Evolutionary conservation across 2,797 vertebrate species (phyloP).

Genomic region (Macropus fuliginosus): DNA sequence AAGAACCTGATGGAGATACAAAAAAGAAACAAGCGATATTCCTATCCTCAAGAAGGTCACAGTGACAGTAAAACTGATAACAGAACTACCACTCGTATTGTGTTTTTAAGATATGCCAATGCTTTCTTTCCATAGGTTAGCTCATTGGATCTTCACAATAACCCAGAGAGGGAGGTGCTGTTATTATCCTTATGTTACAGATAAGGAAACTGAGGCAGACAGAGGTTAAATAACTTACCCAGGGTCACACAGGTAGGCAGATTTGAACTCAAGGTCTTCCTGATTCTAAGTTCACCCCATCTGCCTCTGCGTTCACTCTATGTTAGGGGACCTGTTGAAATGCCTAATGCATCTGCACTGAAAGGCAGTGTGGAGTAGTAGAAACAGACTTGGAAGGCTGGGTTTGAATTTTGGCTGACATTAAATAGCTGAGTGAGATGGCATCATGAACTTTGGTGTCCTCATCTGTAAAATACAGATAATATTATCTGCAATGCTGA

Average conservation of each 20-base stretch:
- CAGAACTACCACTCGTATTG: too few species aligned
- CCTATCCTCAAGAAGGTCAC: not conserved
- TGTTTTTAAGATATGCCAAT: not conserved
- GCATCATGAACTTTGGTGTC: not conserved
- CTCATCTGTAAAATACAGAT: not conserved
- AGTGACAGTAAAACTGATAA: not conserved
- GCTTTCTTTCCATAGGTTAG: not conserved
- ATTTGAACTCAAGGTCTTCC: not conserved
- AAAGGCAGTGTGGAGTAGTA: too few species aligned
- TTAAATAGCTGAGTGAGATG: not conserved
- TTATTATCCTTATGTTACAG: not conserved
- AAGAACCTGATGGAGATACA: not conserved
- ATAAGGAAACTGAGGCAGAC: not conserved
- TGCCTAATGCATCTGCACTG: not conserved
- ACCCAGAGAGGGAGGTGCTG: not conserved
- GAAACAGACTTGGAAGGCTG: not conserved
- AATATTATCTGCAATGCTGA: too few species aligned
- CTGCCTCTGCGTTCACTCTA: not conserved
- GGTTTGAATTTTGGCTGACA: not conserved
- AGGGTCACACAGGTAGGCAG: not conserved
- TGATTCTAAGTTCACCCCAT: not conserved
- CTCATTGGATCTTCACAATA: not conserved
- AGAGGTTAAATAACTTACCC: not conserved
- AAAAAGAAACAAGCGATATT: not conserved
- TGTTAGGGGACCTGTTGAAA: not conserved